Conservation (phyloP, 2,113 vertebrate species). For the Nycticryphes semicollaris region DNA sequence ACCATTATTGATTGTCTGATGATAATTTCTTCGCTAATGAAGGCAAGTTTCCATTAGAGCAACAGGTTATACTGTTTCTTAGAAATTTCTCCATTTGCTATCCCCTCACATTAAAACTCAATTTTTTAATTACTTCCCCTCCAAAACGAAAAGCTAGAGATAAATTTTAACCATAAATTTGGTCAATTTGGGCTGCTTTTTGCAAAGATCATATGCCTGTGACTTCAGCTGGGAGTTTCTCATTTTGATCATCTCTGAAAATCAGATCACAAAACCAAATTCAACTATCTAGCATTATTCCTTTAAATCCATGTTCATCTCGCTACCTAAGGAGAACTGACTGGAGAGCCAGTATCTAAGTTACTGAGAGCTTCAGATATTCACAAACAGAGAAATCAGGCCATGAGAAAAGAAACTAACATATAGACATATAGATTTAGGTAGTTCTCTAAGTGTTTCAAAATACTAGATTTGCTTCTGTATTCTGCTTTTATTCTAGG, state of each 20-base stretch:
- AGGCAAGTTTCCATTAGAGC: background rate
- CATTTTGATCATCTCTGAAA: background rate
- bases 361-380: background rate
- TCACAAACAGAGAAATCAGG: background rate
- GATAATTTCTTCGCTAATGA: background rate
- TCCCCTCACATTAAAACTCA: background rate
- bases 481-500: background rate
- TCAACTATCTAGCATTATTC: background rate
- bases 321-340: background rate
- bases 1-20: background rate
- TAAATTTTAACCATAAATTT: background rate
- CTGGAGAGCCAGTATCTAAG: background rate
- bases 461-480: background rate
- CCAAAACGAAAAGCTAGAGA: background rate
- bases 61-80: background rate
- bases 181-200: background rate
- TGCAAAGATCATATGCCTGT: background rate
- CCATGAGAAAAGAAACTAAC: background rate
- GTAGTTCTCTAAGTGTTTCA: background rate
- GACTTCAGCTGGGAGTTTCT: background rate
- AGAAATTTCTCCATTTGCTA: background rate
- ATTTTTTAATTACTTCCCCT: background rate
- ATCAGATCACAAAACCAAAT: background rate
- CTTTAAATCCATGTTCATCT: background rate
- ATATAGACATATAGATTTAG: background rate